phyloP scores from a whole-genome alignment of 2,888 invertebrate species.

The Candidula unifasciata region DNA sequence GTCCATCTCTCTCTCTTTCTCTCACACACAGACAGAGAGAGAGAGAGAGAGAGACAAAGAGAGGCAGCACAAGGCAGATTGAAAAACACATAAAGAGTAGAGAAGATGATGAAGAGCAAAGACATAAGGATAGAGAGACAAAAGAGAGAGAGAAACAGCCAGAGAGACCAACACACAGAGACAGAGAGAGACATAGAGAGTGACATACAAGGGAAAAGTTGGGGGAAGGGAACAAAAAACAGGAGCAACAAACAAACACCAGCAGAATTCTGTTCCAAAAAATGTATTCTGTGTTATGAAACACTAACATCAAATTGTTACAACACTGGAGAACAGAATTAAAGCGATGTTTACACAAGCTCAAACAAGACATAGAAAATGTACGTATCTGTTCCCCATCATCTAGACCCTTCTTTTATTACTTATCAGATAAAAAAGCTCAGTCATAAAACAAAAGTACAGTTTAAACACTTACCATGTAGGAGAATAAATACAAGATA shows the following conservation, averaged over 20 bases:
- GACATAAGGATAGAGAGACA: not conserved
- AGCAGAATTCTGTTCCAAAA: conserved; percentile 15
- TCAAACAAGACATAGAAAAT: conserved; percentile 1
- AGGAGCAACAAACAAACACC: not conserved
- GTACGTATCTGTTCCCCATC: not conserved
- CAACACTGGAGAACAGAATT: conserved; percentile 7
- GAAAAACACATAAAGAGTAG: not conserved
- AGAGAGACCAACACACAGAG: not conserved
- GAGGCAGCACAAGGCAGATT: not conserved
- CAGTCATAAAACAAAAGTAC: no score
- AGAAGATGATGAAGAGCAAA: not conserved
- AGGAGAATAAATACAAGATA: no score
- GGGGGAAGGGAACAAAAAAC: no score
- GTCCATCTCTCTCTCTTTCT: no score
- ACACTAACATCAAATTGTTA: conserved; percentile 34
- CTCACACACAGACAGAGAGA: not conserved
- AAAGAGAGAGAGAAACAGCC: not conserved
- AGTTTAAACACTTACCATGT: no score
- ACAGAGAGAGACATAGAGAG: not conserved
- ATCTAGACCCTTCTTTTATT: no score
- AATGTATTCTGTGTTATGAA: conserved; percentile 22
- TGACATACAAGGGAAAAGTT: not conserved
- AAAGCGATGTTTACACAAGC: conserved; percentile 12
- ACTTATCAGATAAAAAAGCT: no score
- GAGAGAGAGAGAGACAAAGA: not conserved